Conservation (phyloP, 1,140 invertebrate species). For the Achatina immaculata region DNA sequence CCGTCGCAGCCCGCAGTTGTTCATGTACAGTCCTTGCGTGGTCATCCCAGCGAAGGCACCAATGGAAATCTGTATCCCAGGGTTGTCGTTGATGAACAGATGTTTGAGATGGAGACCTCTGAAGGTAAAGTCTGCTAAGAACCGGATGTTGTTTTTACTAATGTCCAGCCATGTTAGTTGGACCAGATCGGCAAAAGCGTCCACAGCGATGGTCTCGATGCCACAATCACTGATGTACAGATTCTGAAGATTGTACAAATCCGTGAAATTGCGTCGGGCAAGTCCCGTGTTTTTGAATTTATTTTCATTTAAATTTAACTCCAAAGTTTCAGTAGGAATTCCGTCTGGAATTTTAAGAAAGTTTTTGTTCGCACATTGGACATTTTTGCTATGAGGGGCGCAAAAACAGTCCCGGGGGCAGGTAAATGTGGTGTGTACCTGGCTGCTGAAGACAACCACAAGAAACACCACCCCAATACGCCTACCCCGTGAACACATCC, state of each 20-base stretch:
- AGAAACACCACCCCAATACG: conserved; percentile 23
- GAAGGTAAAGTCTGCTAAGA: conserved; percentile 66
- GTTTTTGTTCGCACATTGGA: conserved; percentile 64
- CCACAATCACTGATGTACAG: conserved; percentile 68
- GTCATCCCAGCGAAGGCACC: conserved; percentile 65
- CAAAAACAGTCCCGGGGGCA: conserved; percentile 69
- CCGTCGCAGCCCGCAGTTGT: conserved; percentile 63
- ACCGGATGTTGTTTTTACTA: conserved; percentile 66
- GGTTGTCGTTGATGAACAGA: conserved; percentile 68
- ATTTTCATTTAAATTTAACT: conserved; percentile 68
- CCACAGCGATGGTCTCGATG: conserved; percentile 65
- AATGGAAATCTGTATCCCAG: conserved; percentile 59
- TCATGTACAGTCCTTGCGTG: conserved; percentile 66
- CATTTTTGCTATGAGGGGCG: conserved; percentile 61
- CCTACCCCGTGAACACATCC: neutral
- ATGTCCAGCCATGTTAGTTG: conserved; percentile 68
- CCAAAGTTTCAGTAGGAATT: conserved; percentile 63
- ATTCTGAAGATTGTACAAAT: conserved; percentile 58
- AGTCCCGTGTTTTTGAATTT: conserved; percentile 58
- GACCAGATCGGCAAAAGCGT: conserved; percentile 64
- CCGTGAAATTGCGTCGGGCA: conserved; percentile 60
- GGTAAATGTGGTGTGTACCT: conserved; percentile 36
- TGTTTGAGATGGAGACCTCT: conserved; percentile 65
- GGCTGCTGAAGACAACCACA: conserved; percentile 22
- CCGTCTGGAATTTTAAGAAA: conserved; percentile 63